A percentile compares a stretch with the other conserved stretches of the same genome.
These are phyloP conservation scores for Andrena cerasifolii DNA, from an alignment of 1,140 invertebrate genomes.

Conservation along the genomic window DNA sequence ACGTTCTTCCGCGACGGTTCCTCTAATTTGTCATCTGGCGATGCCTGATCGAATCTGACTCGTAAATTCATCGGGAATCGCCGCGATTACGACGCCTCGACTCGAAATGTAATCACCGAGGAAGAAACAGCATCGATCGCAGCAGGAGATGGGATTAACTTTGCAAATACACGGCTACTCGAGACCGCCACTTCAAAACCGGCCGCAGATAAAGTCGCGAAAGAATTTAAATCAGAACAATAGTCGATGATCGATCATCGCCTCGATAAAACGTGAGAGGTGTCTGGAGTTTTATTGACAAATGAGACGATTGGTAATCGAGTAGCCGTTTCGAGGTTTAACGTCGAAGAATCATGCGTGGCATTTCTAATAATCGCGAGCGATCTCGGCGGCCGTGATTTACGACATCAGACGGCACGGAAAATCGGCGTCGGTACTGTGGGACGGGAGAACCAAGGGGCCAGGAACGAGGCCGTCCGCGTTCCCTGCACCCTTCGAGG, in stretches of 20 bases:
- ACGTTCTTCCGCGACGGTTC: slow-evolving; percentile 39
- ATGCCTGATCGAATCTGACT: no score
- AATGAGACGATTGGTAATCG: neutral
- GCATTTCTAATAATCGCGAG: slow-evolving; percentile 64
- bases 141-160: neutral
- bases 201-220: neutral
- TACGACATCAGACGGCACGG: slow-evolving; percentile 35
- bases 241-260: slow-evolving; percentile 32
- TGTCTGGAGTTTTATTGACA: neutral
- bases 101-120: neutral
- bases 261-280: slow-evolving; percentile 8
- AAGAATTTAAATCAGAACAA: slow-evolving; percentile 26
- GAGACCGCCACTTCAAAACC: neutral
- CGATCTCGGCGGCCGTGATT: slow-evolving; percentile 53
- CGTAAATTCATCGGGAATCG: neutral
- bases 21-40: neutral
- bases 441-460: no score
- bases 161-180: neutral
- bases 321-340: slow-evolving; percentile 7
- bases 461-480: neutral
- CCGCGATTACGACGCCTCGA: neutral
- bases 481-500: slow-evolving; percentile 16
- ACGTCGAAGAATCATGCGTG: slow-evolving; percentile 1
- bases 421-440: slow-evolving; percentile 23
- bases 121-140: neutral